Conservation (phyloP, 1,140 invertebrate species). For the Zelostemma sp. region DNA sequence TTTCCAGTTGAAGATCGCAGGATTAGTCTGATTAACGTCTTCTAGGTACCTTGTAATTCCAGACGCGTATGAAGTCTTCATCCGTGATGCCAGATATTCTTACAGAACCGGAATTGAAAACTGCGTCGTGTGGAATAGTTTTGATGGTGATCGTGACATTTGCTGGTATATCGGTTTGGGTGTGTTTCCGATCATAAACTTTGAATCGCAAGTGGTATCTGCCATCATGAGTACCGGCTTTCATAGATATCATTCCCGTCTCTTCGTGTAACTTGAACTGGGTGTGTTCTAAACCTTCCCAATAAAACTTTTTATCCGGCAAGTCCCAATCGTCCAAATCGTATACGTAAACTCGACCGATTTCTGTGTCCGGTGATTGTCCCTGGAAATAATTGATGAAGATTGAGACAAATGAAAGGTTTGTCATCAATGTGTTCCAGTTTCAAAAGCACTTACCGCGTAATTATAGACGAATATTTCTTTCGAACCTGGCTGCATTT, state of each 20-base stretch:
- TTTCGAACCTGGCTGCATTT: slow-evolving; percentile 96
- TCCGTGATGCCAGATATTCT: slow-evolving; percentile 94
- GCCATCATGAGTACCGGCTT: slow-evolving; percentile 89
- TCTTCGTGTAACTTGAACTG: slow-evolving; percentile 90
- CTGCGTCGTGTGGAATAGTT: slow-evolving; percentile 95
- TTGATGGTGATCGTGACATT: slow-evolving; percentile 94
- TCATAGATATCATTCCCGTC: slow-evolving; percentile 96
- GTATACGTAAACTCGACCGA: slow-evolving; percentile 95
- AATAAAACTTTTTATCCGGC: slow-evolving; percentile 96
- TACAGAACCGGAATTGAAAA: slow-evolving; percentile 94
- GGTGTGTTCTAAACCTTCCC: slow-evolving; percentile 85
- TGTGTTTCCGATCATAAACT: slow-evolving; percentile 94
- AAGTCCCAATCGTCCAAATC: slow-evolving; percentile 98
- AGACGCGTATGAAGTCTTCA: slow-evolving; percentile 95
- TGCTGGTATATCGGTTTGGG: slow-evolving; percentile 90
- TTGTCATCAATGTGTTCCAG: neutral
- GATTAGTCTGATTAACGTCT: no score
- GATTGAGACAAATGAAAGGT: neutral
- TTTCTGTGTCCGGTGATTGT: slow-evolving; percentile 90
- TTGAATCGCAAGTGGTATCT: slow-evolving; percentile 89
- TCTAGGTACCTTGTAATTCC: slow-evolving; percentile 87
- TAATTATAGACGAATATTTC: slow-evolving; percentile 98
- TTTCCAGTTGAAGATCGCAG: no score
- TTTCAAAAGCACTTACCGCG: slow-evolving; percentile 72
- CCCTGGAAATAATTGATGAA: slow-evolving; percentile 73